Conservation (phyloP, 2,797 vertebrate genomes). For the Mormyrus proboscirostris region DNA sequence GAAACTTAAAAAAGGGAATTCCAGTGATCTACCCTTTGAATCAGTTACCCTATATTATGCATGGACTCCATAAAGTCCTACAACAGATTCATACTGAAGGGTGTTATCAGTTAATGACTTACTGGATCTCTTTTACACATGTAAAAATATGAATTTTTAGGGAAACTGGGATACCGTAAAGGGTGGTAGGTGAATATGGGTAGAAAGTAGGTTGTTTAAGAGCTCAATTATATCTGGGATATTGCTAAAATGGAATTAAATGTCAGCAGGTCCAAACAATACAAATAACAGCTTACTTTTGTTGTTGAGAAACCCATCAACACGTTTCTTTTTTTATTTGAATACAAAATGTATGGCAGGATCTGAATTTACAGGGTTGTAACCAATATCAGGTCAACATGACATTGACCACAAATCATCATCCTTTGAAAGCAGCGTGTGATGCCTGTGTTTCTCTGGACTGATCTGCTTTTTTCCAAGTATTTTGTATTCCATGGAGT, state of each 20-base stretch:
- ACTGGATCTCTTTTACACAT: neutral
- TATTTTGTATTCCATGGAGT: constrained; percentile 8
- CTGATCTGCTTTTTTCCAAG: neutral
- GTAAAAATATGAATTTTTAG: neutral
- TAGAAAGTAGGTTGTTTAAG: neutral
- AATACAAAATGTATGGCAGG: constrained; percentile 32
- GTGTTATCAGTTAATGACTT: neutral
- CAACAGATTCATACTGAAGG: neutral
- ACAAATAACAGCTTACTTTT: neutral
- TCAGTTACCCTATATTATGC: constrained; percentile 13
- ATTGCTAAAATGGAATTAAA: neutral
- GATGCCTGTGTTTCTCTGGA: constrained; percentile 6
- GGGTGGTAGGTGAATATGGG: neutral
- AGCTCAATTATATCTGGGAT: neutral
- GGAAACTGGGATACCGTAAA: neutral
- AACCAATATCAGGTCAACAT: constrained; percentile 44
- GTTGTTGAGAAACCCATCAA: neutral
- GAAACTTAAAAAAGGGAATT: constrained; percentile 10
- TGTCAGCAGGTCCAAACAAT: neutral
- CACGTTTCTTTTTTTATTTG: neutral
- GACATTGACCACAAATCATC: constrained; percentile 35
- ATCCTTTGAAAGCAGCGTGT: neutral
- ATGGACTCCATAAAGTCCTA: constrained; percentile 32
- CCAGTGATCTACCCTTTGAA: constrained; percentile 13
- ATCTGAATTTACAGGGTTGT: constrained; percentile 47